Conservation (phyloP, 2,113 vertebrate species). For the Phrynosoma blainvillii region DNA sequence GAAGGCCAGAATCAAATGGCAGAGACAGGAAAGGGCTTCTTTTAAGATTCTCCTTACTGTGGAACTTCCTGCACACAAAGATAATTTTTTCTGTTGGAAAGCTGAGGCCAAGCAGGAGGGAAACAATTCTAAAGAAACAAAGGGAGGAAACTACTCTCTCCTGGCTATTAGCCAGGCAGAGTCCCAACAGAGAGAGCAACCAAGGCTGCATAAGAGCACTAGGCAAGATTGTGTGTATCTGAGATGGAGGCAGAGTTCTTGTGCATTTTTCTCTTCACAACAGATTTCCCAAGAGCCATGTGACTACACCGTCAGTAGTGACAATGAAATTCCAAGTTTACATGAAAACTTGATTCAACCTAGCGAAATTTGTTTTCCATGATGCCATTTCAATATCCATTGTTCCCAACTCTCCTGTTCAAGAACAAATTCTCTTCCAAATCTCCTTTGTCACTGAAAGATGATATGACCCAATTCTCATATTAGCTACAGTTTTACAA, state of each 20-base stretch:
- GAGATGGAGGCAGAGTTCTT: not conserved
- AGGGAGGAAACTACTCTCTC: slow-evolving; percentile 34
- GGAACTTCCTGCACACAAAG: slow-evolving; percentile 22
- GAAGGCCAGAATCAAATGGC: not conserved
- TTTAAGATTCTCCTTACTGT: not conserved
- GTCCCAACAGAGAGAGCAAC: slow-evolving; percentile 4
- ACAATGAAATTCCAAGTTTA: not conserved
- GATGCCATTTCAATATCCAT: not conserved
- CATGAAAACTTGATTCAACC: not conserved
- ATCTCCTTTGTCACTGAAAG: not conserved
- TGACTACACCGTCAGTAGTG: not conserved
- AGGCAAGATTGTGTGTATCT: not conserved
- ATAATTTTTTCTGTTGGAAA: not conserved
- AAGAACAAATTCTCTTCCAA: not conserved
- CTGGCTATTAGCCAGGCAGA: slow-evolving; percentile 11
- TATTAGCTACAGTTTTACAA: not conserved
- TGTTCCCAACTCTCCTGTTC: not conserved
- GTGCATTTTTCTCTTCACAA: not conserved
- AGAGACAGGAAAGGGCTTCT: not conserved
- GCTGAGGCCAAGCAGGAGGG: slow-evolving; percentile 20
- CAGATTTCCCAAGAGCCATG: not conserved
- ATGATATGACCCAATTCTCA: not conserved
- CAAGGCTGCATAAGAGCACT: not conserved
- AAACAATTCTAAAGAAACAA: slow-evolving; percentile 30
- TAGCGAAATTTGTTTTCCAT: not conserved